Evolutionary conservation across 2,888 invertebrate species (phyloP), one percentile per base, ranked within the genome.

Genomic region (Elegia similella): DNA sequence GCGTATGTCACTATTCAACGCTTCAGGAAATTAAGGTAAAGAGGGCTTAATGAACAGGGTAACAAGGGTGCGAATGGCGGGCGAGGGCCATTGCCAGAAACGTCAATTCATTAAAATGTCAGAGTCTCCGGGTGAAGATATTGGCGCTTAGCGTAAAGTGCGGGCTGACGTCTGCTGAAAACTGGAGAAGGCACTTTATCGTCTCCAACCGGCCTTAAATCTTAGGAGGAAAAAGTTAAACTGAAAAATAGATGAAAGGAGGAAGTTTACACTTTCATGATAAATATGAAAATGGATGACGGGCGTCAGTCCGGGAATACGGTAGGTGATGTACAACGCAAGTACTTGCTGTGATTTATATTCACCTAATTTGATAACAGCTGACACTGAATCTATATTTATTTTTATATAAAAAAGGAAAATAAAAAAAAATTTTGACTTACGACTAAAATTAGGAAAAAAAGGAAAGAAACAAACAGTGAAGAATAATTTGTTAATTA

Each of bases 41-140:
- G 34, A 17, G 16, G 16, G 50, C 50, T 17, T 34, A 34, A 34
- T 34, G 12, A 0, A 12, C 6, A 50, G 16, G 15, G 34, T 34
- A 50, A 50, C 50, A 50, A 34, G 50, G 50, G 34, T 15, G 50
- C 16, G 16, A 34, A 50, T 50, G 50, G 50, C 17, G 16, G 1
- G 38, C 12, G n/a, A n/a, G 10, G 16, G 6, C 16, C 50, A 48
- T 34, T 50, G 50, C 34, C 16, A 38, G 50, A 50, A 50, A 50
- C 38, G 50, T 50, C 50, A 50, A 50, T 50, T 50, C 34, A 38
- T 50, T 50, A 50, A 38, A 50, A 50, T 34, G 32, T 50, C 38
- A 50, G 50, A 17, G 8, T 34, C 17, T 34, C 6, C 17, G 46
- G 32, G 48, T 16, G 34, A 15, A 34, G 34, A 34, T 50, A 50